A percentile compares a stretch with the other conserved stretches of the same genome.
Evolutionary conservation across 2,113 vertebrate species (phyloP).

Genomic region (Vidua macroura): DNA sequence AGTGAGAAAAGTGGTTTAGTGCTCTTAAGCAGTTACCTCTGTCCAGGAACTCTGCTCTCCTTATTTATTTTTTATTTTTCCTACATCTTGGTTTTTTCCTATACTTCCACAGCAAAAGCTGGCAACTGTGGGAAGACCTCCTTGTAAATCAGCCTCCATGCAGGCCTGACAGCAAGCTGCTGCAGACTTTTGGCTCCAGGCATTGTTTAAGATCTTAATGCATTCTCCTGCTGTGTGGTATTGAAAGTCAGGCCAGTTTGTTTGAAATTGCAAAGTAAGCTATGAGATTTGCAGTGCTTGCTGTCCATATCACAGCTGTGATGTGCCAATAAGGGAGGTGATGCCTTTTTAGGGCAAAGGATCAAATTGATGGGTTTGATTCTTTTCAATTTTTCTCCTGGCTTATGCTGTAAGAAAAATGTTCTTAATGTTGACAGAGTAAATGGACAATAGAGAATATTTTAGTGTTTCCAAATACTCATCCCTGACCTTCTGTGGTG

Average conservation of each 20-base stretch:
- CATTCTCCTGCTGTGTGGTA: background rate
- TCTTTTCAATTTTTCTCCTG: background rate
- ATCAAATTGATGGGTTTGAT: background rate
- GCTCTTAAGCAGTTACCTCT: background rate
- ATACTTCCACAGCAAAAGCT: background rate
- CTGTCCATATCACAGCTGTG: background rate
- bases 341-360: background rate
- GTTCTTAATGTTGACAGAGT: background rate
- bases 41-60: background rate
- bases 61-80: background rate
- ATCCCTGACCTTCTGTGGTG: background rate
- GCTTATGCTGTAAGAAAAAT: background rate
- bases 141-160: background rate
- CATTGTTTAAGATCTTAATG: constrained; percentile 14
- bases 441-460: background rate
- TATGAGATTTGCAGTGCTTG: background rate
- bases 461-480: background rate
- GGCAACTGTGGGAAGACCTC: background rate
- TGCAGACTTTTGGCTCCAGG: background rate
- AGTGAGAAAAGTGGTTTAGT: background rate
- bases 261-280: constrained; percentile 12
- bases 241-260: constrained; percentile 4
- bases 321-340: background rate
- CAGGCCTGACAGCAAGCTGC: constrained; percentile 7
- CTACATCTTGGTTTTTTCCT: background rate